Evolutionary conservation across 2,797 vertebrate species (phyloP), one percentile per base, ranked within the genome.

Genomic region (Acanthurus tractus): DNA sequence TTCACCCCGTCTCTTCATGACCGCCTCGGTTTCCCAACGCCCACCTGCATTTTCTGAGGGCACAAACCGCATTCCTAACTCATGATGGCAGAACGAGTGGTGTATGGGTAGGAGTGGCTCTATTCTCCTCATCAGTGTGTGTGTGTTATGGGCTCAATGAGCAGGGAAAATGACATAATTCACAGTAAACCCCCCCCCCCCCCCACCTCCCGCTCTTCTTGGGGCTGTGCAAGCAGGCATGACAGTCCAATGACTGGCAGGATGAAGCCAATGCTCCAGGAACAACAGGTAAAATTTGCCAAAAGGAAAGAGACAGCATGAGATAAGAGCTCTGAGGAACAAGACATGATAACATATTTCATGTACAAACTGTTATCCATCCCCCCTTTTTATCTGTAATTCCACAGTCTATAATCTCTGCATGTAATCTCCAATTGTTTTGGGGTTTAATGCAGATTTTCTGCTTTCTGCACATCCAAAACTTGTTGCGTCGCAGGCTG

Each of bases 21-120:
- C 63, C 9, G 55, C 54, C 42, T 67, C 58, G 7, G 63, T 54
- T 86, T 89, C 79, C 74, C 59, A 40, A 87, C 78, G 53, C 90
- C 89, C 87, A 89, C 89, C 77, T 86, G 77, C 70, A 84, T 86
- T 92, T 90, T 87, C 82, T 68, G 67, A 86, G 76, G 81, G 72
- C 76, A 76, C 48, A 79, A 55, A 79, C 66, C 18, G 10, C 42
- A 76, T 71, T 74, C 69, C 71, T 53, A 57, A 63, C 55, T 76
- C 61, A 70, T 50, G 29, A 78, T 4, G 50, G 74, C 74, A 65
- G 57, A 79, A 83, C 53, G 78, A 83, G 76, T n/a, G 71, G 62
- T 62, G 59, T 55, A 49, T 34, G 40, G 69, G 70, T 48, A 64
- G 58, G 80, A 82, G 54, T 14, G 61, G 20, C 67, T 72, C 17